phyloP scores from a whole-genome alignment of 2,113 vertebrate species.

The Harpagus bidentatus region DNA sequence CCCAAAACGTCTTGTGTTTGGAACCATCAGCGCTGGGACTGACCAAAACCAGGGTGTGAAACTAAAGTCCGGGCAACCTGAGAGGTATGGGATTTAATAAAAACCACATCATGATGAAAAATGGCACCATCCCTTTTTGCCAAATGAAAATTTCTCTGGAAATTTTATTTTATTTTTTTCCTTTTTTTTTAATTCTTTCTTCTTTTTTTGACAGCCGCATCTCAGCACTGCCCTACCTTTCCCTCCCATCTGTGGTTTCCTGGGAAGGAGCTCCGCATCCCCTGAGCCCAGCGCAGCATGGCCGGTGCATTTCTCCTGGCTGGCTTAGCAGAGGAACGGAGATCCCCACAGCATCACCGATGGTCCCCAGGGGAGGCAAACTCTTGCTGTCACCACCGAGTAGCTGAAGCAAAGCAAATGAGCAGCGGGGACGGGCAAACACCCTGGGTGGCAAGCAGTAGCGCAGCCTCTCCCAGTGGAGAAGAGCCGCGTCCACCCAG shows the following conservation, averaged over 20 bases:
- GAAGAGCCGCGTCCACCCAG: background rate
- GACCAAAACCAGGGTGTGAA: background rate
- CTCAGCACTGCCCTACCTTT: background rate
- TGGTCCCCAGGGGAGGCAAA: background rate
- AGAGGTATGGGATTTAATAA: background rate
- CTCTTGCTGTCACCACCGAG: background rate
- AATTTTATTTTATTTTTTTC: background rate
- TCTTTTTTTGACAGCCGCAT: background rate
- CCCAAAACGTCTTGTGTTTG: background rate
- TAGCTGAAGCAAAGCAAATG: background rate
- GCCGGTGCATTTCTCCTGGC: background rate
- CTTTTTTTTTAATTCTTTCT: no score
- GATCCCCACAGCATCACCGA: background rate
- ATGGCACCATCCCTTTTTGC: background rate
- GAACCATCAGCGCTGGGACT: accelerated
- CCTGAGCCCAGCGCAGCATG: accelerated
- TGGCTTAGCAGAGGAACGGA: accelerated
- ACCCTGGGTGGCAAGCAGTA: background rate
- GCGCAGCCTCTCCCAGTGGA: accelerated
- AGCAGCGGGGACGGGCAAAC: background rate
- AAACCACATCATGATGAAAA: background rate
- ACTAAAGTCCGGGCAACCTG: background rate
- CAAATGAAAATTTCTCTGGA: background rate
- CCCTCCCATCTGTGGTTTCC: accelerated
- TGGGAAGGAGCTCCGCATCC: background rate